Evolutionary conservation across 2,113 vertebrate genomes (phyloP), one percentile per base, ranked within the genome.

Genomic region (Scomber scombrus): DNA sequence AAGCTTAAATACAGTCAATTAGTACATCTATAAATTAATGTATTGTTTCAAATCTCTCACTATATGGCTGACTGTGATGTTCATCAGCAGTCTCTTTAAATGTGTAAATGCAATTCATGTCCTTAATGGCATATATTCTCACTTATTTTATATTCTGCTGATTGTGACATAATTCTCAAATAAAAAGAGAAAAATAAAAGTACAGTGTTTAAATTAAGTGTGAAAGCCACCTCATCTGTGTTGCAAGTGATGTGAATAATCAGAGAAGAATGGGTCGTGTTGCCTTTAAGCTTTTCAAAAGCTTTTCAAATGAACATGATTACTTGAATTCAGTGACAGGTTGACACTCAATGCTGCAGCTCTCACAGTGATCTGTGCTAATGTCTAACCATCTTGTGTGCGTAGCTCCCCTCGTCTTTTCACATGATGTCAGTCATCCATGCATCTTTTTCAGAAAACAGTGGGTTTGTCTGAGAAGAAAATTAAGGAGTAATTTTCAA

Each of bases 221-320:
- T 47, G 26, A 16, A 9, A 11, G 23, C 61, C 26, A 40, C 13
- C 15, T 50, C 23, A 9, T 77, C 12, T 55, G 11, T 11, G 9
- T 45, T 11, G 29, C 34, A 14, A 4, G 6, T 49, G 19, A 15
- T 57, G 55, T 57, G 21, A 60, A 57, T 54, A 4, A 45, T 18
- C 6, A 50, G 23, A 26, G 23, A 26, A 26, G 23, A 26, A 3
- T 3, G 2, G 23, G 23, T 26, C 23, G 23, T 26, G 58, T 0
- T 70, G 51, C 66, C 52, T 56, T 81, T 72, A 47, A 81, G 77
- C 46, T 72, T 52, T 50, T 57, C 26, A 58, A 63, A 47, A 81
- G 77, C 46, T 72, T 52, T 50, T 57, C 26, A 58, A 63, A 79
- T 65, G 66, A 72, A 81, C 61, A 21, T 11, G 52, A 62, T 65